Percentiles rank a stretch among this genome's conserved stretches.
These are phyloP conservation scores for Bostrychus sinensis DNA, from an alignment of 2,113 vertebrate species.

Conservation along the genomic window DNA sequence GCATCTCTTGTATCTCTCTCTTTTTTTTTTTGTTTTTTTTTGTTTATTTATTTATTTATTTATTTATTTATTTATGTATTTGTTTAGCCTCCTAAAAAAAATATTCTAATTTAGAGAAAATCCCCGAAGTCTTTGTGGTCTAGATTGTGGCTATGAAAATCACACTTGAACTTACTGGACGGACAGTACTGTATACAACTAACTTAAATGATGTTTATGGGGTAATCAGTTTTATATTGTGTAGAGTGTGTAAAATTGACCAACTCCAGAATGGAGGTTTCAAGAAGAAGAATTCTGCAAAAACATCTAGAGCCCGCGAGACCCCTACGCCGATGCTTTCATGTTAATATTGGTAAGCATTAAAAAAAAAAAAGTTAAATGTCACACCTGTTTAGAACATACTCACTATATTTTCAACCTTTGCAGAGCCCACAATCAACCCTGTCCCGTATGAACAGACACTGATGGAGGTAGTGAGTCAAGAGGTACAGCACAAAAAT, in stretches of 20 bases:
- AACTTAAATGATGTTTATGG: too few species aligned
- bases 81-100: too few species aligned
- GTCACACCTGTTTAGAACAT: not conserved
- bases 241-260: not conserved
- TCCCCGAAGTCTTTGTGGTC: too few species aligned
- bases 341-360: slow-evolving; percentile 4
- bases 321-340: slow-evolving; percentile 72
- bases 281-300: slow-evolving; percentile 60
- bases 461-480: slow-evolving; percentile 16
- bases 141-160: too few species aligned
- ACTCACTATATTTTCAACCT: not conserved
- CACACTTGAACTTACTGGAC: not conserved
- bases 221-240: too few species aligned
- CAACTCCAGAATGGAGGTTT: slow-evolving; percentile 73
- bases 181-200: too few species aligned
- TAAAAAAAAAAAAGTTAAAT: too few species aligned
- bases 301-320: slow-evolving; percentile 78
- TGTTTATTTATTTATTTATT: too few species aligned
- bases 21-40: too few species aligned
- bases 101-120: too few species aligned
- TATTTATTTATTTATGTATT: too few species aligned
- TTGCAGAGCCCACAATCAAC: slow-evolving; percentile 38
- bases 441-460: slow-evolving; percentile 34
- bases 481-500: slow-evolving; percentile 41
- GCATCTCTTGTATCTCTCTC: too few species aligned